Base-by-base conservation (phyloP, 2,797 vertebrate species). In the Clarias pachynema region DNA sequence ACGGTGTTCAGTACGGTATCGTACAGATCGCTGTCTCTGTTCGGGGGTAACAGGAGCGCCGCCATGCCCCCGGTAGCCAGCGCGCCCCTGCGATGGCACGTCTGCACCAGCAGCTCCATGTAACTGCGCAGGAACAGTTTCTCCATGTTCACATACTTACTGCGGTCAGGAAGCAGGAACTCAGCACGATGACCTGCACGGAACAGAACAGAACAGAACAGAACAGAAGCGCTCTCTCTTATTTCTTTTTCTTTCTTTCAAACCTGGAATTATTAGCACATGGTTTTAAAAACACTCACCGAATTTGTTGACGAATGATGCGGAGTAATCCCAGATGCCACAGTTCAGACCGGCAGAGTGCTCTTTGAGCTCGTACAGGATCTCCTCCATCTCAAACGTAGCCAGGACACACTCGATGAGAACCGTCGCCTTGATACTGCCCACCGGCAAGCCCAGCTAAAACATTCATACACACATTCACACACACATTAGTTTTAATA, bases 251-350 rank as follows among this genome's bases (percentile, higher is more conserved):
- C 44, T 49, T 3, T 49, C 44, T 49, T 49, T 49, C 10, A 49
- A 49, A 49, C 44, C 44, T 49, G 44, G 10, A 49, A 49, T n/a
- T 2, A 26, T 81, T 5, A 5, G 16, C 22, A 34, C 0, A 31
- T 24, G 26, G 34, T 1, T 5, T 12, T 29, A 49, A 20, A 80
- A 6, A n/a, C 65, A 80, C 78, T 53, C 79, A 96, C 95, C 96
- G 81, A 96, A 95, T 75, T 96, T 97, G 86, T 93, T 96, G 77
- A 97, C 91, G 16, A 97, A 95, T 31, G 96, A 96, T 12, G 96
- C 95, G 0, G 96, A 96, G 87, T 97, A 97, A 89, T 97, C 96
- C 96, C 96, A 97, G 90, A 97, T 95, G 37, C 96, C 96, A 88
- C 96, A 96, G 93, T 97, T 96, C 83, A 96, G 92, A 75, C 96